These are phyloP conservation scores for Brachypodius melanocephalos DNA, from an alignment of 2,113 vertebrate genomes.

Conservation along the genomic window DNA sequence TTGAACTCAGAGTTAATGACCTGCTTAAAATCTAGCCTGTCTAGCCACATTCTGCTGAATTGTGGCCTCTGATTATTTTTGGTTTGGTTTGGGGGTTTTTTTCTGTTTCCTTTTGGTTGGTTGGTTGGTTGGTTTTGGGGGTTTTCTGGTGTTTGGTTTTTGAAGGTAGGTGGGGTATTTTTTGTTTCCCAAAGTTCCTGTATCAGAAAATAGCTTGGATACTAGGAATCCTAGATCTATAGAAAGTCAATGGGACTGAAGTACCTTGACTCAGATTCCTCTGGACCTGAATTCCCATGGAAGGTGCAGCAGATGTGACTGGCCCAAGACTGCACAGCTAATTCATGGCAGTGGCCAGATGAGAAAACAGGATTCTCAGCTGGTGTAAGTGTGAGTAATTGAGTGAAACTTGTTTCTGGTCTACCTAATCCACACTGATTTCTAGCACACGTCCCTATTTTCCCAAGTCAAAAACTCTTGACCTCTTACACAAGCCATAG, in stretches of 20 bases:
- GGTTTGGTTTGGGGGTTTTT: accelerated
- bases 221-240: background rate
- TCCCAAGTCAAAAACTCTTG: background rate
- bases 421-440: background rate
- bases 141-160: background rate
- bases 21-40: background rate
- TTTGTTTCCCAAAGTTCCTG: background rate
- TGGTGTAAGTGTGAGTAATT: background rate
- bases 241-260: background rate
- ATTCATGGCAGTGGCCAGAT: background rate
- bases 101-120: background rate
- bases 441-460: background rate
- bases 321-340: background rate
- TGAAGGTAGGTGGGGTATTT: background rate
- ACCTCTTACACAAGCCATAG: background rate
- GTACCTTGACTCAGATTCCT: background rate
- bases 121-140: background rate
- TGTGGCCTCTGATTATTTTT: background rate
- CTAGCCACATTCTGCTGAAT: background rate
- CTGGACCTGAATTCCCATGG: background rate
- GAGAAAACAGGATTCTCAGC: background rate
- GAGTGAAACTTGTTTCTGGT: background rate
- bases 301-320: background rate
- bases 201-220: background rate
- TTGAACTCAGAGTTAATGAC: background rate